Conservation (phyloP, 1,140 invertebrate species). For the Anagrus nilaparvatae region DNA sequence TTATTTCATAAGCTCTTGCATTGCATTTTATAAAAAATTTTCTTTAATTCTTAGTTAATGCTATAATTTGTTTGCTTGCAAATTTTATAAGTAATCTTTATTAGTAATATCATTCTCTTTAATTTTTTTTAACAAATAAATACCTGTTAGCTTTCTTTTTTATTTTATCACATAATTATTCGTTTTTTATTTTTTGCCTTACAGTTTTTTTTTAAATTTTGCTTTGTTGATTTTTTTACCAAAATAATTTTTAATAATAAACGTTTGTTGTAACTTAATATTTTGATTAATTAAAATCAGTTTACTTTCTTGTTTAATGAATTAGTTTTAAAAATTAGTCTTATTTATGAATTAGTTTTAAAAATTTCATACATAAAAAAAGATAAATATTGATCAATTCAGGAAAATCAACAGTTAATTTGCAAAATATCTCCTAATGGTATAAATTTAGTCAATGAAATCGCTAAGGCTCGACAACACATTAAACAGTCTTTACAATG, state of each 20-base stretch:
- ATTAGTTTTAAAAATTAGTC: too few relatives aligned
- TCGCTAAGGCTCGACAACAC: slow-evolving; percentile 46
- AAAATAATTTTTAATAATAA: too few relatives aligned
- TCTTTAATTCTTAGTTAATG: too few relatives aligned
- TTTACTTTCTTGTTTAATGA: too few relatives aligned
- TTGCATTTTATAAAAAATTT: background rate
- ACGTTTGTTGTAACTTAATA: too few relatives aligned
- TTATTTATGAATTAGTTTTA: too few relatives aligned
- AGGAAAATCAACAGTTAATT: slow-evolving; percentile 31
- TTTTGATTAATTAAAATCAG: too few relatives aligned
- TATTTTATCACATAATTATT: background rate
- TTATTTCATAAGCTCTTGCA: background rate
- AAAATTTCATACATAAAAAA: too few relatives aligned
- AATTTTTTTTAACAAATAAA: background rate
- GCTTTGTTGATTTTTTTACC: background rate
- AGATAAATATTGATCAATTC: slow-evolving; percentile 33
- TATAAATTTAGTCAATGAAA: slow-evolving; percentile 44
- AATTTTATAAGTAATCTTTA: background rate
- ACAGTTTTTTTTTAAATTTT: background rate
- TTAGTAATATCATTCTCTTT: background rate
- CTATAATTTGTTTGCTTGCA: background rate
- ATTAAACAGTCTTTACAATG: slow-evolving; percentile 48
- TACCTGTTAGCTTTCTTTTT: background rate
- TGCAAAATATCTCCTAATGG: slow-evolving; percentile 27
- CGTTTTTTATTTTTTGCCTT: background rate